Conservation (phyloP, 2,113 vertebrate genomes). For the Microtus ochrogaster region DNA sequence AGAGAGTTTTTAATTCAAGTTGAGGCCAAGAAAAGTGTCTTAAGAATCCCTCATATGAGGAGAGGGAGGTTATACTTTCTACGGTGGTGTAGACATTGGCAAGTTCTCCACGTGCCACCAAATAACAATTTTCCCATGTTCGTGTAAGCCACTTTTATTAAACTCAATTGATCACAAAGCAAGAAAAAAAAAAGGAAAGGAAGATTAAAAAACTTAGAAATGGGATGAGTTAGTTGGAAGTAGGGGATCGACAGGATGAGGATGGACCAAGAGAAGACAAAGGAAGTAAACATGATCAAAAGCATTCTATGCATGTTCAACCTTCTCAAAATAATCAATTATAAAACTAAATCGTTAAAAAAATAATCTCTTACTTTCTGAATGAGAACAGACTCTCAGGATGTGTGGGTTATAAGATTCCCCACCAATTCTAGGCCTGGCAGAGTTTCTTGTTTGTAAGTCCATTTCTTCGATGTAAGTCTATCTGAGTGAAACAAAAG, state of each 20-base stretch:
- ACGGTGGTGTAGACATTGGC: not conserved
- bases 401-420: not conserved
- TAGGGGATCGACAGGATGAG: not conserved
- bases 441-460: not conserved
- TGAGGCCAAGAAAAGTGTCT: not conserved
- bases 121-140: not conserved
- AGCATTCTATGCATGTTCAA: not conserved
- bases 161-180: not conserved
- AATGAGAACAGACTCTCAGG: not conserved
- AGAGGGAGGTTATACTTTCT: not conserved
- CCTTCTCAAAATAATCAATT: not conserved
- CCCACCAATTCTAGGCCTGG: not conserved
- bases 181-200: too few relatives aligned
- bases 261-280: not conserved
- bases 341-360: not conserved
- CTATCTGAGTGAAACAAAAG: not conserved
- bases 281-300: not conserved
- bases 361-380: not conserved
- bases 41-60: not conserved
- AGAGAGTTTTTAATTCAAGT: not conserved
- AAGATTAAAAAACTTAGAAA: not conserved
- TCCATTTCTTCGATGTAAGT: not conserved
- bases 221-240: not conserved
- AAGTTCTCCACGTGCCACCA: not conserved
- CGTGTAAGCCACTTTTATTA: not conserved